phyloP scores from a whole-genome alignment of 2,888 invertebrate species.

The Drosophila melanosoma region DNA sequence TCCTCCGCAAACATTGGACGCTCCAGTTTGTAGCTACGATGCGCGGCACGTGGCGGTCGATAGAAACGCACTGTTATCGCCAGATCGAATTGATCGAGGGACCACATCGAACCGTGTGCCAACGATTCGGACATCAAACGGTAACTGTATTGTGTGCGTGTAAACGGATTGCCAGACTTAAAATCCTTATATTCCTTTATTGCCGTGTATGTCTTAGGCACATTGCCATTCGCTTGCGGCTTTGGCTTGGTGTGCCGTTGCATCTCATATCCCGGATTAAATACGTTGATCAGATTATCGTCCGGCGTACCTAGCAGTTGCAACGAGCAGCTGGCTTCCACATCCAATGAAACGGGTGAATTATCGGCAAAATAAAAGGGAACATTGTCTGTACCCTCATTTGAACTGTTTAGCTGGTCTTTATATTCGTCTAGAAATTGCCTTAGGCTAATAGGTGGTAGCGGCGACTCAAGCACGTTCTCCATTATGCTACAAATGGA shows the following conservation, averaged over 20 bases:
- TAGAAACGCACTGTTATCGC: conserved; percentile 86
- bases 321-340: conserved; percentile 54
- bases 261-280: conserved; percentile 43
- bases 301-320: conserved; percentile 45
- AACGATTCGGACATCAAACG: conserved; percentile 35
- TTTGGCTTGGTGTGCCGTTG: conserved; percentile 16
- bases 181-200: conserved; percentile 46
- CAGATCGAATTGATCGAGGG: conserved; percentile 69
- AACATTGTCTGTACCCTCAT: not conserved
- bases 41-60: conserved; percentile 85
- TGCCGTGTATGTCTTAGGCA: conserved; percentile 48
- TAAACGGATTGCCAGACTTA: conserved; percentile 66
- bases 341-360: conserved; percentile 19
- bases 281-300: conserved; percentile 41
- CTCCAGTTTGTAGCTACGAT: conserved; percentile 66
- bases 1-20: conserved; percentile 86
- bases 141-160: conserved; percentile 62
- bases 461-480: conserved; percentile 58
- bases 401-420: conserved; percentile 33
- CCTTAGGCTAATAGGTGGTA: conserved; percentile 62
- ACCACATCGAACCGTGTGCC: not conserved
- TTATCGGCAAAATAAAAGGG: conserved; percentile 52
- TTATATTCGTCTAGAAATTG: conserved; percentile 68
- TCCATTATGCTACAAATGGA: conserved; percentile 72
- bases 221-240: conserved; percentile 25